Base-by-base conservation (phyloP, 2,888 invertebrate genomes). In the Copidosoma aretas region DNA sequence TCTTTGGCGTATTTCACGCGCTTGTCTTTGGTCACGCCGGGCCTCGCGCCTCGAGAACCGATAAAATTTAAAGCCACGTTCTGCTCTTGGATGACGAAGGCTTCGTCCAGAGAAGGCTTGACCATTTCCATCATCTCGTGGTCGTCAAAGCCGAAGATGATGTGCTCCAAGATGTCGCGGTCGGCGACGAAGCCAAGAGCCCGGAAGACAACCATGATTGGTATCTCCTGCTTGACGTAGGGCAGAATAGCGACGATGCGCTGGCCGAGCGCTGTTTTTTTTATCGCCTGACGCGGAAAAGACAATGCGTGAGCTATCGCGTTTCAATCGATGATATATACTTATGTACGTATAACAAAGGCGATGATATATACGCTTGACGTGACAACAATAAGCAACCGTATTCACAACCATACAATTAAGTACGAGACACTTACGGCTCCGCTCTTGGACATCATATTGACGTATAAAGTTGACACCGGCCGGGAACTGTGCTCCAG, bases 51-150 rank as follows among this genome's bases (percentile, higher is more conserved):
- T 84, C 99, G 90, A 10, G 97, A 91, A 73, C 99, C 99, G 79
- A 99, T 99, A 78, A 99, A 99, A 85, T 98, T 99, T 21, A 99
- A 86, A 0, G 99, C 99, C 1, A 99, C 97, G 86, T 94, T 97
- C 84, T 99, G 98, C 82, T 99, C 99, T 85, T 99, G 98, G 76
- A 99, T 97, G 0, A 98, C 98, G 85, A 99, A 99, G 46, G 99
- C 99, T 86, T 99, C 99, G 85, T 99, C 99, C 67, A 99, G 86
- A 0, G 98, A 98, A 0, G 99, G 98, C 83, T 99, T 99, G 0
- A 97, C 98, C 98, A 99, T 98, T 89, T 99, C 99, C 98, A 99
- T 99, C 98, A 99, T 98, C 87, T 99, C 99, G 10, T 97, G 98
- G 85, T 99, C 99, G 84, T 99, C 98, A 86, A 99, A 99, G 82